These are phyloP conservation scores for Kryptolebias marmoratus DNA, from an alignment of 2,113 vertebrate genomes.

Conservation along the genomic window DNA sequence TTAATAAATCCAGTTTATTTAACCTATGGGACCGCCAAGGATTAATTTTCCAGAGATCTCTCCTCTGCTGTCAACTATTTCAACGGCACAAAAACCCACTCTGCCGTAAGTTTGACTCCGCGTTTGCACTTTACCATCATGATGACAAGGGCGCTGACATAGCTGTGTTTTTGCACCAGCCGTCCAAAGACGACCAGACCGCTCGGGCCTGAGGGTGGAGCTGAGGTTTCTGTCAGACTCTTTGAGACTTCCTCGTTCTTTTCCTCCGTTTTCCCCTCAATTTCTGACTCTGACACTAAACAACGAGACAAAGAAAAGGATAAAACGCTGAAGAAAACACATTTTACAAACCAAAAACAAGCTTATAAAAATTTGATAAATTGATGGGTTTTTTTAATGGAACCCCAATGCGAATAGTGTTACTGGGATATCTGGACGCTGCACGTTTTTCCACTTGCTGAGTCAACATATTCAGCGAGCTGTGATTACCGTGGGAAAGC, in stretches of 20 bases:
- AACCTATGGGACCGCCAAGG: background rate
- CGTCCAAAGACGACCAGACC: conserved; percentile 71
- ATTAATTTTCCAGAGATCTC: background rate
- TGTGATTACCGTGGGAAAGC: conserved; percentile 55
- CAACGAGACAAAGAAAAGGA: background rate
- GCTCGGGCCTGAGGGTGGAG: conserved; percentile 57
- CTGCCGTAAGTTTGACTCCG: background rate
- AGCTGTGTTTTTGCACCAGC: conserved; percentile 85
- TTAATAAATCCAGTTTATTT: background rate
- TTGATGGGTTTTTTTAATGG: background rate
- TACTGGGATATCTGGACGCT: background rate
- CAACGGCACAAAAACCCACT: background rate
- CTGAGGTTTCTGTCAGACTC: conserved; percentile 37
- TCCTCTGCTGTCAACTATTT: background rate
- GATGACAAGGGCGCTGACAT: conserved; percentile 81
- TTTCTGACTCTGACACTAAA: conserved; percentile 36
- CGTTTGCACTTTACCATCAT: conserved; percentile 80
- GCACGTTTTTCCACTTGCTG: background rate
- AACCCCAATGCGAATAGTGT: no score
- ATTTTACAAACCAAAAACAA: background rate
- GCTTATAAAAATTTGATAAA: background rate
- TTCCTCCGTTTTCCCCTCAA: conserved; percentile 28
- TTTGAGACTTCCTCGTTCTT: conserved; percentile 28
- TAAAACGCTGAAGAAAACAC: no score
- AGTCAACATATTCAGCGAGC: background rate